A percentile compares a stretch with the other conserved stretches of the same genome.
These are phyloP conservation scores for Cephonodes hylas DNA, from an alignment of 2,888 invertebrate species.

Conservation along the genomic window DNA sequence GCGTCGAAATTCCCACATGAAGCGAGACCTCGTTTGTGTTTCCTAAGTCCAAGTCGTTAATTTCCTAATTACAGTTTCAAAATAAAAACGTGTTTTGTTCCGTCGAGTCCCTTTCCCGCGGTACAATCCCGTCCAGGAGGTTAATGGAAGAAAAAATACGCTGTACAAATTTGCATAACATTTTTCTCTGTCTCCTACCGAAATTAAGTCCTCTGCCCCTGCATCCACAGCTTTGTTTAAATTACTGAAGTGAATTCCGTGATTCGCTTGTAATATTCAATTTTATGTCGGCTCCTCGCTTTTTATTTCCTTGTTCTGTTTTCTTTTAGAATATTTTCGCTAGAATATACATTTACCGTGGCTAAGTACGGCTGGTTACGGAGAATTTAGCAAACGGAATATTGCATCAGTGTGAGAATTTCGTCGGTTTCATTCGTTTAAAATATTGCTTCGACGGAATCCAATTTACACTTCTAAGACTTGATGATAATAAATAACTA, in stretches of 20 bases:
- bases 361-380: slow-evolving; percentile 1
- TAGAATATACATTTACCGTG: slow-evolving; percentile 15
- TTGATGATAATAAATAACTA: slow-evolving; percentile 54
- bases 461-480: slow-evolving; percentile 13
- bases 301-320: slow-evolving; percentile 27
- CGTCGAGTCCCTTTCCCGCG: slow-evolving; percentile 54
- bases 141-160: slow-evolving; percentile 79
- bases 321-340: slow-evolving; percentile 34
- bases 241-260: slow-evolving; percentile 67
- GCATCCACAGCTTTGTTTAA: slow-evolving; percentile 72
- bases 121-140: slow-evolving; percentile 60
- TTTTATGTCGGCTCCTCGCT: slow-evolving; percentile 41
- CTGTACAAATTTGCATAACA: slow-evolving; percentile 80
- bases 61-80: slow-evolving; percentile 77
- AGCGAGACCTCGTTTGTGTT: slow-evolving; percentile 64
- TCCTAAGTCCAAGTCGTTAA: slow-evolving; percentile 71
- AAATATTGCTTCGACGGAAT: not conserved
- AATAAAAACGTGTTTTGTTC: slow-evolving; percentile 72
- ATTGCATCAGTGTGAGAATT: not conserved
- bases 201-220: slow-evolving; percentile 71
- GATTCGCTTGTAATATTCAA: slow-evolving; percentile 65
- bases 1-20: slow-evolving; percentile 55
- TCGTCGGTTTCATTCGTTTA: not conserved
- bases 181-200: slow-evolving; percentile 68
- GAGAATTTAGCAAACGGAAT: not conserved